phyloP scores from a whole-genome alignment of 1,140 invertebrate species.

The Lasaia peninsularis region DNA sequence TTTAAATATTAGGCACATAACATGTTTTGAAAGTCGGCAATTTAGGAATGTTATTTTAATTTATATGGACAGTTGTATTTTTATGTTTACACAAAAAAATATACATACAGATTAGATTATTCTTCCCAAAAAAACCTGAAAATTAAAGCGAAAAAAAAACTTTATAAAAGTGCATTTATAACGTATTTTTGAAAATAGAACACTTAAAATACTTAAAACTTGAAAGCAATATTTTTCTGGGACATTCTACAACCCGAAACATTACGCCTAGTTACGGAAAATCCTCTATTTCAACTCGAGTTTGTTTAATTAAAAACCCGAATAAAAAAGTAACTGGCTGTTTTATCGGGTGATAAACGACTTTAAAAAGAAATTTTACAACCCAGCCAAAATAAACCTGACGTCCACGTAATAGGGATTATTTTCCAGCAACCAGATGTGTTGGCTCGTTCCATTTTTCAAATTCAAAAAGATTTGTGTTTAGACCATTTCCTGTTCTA shows the following conservation, averaged over 20 bases:
- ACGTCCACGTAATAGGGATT: conserved; percentile 20
- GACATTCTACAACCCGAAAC: conserved; percentile 33
- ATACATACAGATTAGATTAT: no score
- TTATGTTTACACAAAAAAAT: no score
- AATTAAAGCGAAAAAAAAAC: no score
- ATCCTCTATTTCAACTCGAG: conserved; percentile 39
- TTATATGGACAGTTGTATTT: no score
- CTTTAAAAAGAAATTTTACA: conserved; percentile 24
- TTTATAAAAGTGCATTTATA: no score
- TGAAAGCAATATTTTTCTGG: conserved; percentile 35
- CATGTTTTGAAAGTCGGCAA: no score
- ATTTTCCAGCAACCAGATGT: conserved; percentile 21
- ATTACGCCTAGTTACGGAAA: conserved; percentile 49
- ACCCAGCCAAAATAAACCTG: conserved; percentile 33
- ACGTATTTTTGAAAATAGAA: conserved; percentile 3
- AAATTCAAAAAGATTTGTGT: conserved; percentile 50
- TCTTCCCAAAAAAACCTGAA: no score
- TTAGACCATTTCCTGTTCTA: conserved; percentile 58
- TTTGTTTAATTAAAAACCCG: conserved; percentile 71
- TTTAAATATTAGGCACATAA: no score
- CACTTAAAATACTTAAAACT: conserved; percentile 7
- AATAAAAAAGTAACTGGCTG: conserved; percentile 59
- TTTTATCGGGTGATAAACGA: conserved; percentile 66
- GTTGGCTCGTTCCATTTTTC: conserved; percentile 34
- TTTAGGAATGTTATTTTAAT: no score